phyloP scores from a whole-genome alignment of 2,797 vertebrate genomes.

The Lutjanus argentimaculatus region DNA sequence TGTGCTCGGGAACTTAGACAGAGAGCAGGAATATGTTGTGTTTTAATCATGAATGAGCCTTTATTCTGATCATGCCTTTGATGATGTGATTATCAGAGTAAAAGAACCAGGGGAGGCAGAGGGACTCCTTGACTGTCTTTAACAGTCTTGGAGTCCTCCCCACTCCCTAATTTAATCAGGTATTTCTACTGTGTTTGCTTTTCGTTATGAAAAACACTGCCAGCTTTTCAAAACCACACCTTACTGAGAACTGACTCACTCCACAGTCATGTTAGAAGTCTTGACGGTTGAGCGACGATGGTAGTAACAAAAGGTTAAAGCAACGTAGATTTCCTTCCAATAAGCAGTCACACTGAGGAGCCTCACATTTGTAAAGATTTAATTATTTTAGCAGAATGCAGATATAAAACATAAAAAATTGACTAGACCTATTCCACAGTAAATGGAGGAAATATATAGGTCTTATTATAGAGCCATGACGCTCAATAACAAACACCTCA shows the following conservation, averaged over 20 bases:
- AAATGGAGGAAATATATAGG: no score
- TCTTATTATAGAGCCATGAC: no score
- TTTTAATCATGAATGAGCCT: conserved; percentile 25
- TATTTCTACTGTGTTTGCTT: conserved; percentile 62
- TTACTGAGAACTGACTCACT: conserved; percentile 69
- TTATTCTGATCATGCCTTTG: conserved; percentile 9
- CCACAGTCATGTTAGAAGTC: conserved; percentile 42
- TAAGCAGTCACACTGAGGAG: not conserved
- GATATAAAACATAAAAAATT: no score
- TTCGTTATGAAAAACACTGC: conserved; percentile 41
- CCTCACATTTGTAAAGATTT: not conserved
- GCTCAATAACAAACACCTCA: no score
- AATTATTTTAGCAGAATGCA: no score
- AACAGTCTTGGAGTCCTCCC: not conserved
- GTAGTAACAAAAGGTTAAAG: conserved; percentile 24
- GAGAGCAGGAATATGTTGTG: conserved; percentile 18
- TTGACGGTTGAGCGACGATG: conserved; percentile 40
- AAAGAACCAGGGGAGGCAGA: not conserved
- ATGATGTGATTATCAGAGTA: conserved; percentile 32
- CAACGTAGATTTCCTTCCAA: conserved; percentile 13
- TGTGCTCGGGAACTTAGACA: conserved; percentile 12
- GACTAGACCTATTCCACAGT: no score
- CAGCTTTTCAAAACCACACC: conserved; percentile 69
- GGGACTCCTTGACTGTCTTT: not conserved
- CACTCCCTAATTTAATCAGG: conserved; percentile 71